Evolutionary conservation across 2,797 vertebrate species (phyloP).

Genomic region (Eurystomus glaucurus): DNA sequence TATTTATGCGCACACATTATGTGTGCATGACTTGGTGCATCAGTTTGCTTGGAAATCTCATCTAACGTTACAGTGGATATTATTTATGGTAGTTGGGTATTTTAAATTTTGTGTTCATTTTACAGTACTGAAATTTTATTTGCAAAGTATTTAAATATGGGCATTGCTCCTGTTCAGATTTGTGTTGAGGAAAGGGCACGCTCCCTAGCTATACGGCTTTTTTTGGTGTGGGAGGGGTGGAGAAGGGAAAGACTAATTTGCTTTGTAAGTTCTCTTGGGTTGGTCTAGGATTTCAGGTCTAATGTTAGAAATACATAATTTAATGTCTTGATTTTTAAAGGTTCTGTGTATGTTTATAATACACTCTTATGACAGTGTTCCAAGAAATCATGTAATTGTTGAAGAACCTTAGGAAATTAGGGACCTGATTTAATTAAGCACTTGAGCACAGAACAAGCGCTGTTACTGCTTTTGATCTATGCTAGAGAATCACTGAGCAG

Average conservation of each 20-base stretch:
- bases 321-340: background rate
- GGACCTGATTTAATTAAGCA: background rate
- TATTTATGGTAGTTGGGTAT: background rate
- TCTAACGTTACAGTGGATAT: background rate
- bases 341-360: background rate
- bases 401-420: background rate
- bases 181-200: background rate
- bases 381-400: background rate
- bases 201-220: background rate
- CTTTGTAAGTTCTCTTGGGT: background rate
- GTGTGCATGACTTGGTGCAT: background rate
- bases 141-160: background rate
- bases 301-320: background rate
- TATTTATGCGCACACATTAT: fast-evolving
- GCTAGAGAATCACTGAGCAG: background rate
- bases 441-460: background rate
- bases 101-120: background rate
- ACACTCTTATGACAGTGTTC: background rate
- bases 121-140: background rate
- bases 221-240: background rate
- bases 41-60: background rate
- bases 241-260: background rate
- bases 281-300: background rate
- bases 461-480: background rate
- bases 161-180: background rate